These are phyloP conservation scores for Odontophorus gujanensis DNA, from an alignment of 2,113 vertebrate genomes.

Conservation along the genomic window DNA sequence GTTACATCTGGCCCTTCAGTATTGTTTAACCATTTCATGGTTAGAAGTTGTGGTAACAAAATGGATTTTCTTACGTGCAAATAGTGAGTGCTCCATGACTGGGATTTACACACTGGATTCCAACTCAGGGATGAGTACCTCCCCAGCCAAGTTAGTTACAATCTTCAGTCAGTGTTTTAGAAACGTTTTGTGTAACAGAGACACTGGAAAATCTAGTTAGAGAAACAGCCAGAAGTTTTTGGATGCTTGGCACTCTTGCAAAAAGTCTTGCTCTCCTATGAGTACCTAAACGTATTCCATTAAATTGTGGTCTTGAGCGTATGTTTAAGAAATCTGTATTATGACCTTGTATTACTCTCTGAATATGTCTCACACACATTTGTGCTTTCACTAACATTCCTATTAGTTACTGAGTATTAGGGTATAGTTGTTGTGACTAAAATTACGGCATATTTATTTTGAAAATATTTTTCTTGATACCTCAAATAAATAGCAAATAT, in stretches of 20 bases:
- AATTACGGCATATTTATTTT: constrained; percentile 18
- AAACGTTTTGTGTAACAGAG: not conserved
- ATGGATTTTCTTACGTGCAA: not conserved
- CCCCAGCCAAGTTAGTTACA: not conserved
- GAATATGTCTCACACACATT: not conserved
- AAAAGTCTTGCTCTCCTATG: not conserved
- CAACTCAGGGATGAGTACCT: not conserved
- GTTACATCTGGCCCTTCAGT: constrained; percentile 19
- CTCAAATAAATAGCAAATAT: not conserved
- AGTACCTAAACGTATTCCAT: constrained; percentile 10
- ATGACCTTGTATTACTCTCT: not conserved
- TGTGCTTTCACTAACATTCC: constrained; percentile 3
- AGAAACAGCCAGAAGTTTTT: not conserved
- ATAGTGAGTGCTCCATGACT: not conserved
- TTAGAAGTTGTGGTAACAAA: not conserved
- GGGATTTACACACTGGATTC: not conserved
- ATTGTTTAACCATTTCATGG: constrained; percentile 54
- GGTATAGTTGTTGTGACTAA: not conserved
- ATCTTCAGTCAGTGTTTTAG: not conserved
- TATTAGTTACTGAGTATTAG: not conserved
- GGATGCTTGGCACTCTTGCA: not conserved
- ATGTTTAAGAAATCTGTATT: not conserved
- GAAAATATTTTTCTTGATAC: not conserved
- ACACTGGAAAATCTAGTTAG: not conserved
- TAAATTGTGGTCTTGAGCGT: not conserved